phyloP scores from a whole-genome alignment of 1,140 invertebrate species.

The Thaumetopoea pityocampa region DNA sequence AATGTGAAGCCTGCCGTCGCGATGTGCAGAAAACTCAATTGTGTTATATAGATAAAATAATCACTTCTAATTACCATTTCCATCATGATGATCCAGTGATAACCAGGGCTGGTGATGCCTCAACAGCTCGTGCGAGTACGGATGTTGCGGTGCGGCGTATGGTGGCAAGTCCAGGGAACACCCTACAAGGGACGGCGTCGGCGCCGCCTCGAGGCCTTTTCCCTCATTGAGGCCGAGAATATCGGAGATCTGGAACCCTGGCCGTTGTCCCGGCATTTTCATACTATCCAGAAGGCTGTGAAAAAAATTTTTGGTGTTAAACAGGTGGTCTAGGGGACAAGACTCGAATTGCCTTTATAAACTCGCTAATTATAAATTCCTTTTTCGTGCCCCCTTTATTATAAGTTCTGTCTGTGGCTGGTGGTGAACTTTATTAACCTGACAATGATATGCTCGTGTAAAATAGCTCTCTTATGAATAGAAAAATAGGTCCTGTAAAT shows the following conservation, averaged over 20 bases:
- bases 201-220: constrained; percentile 44
- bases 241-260: constrained; percentile 86
- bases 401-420: no score
- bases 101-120: constrained; percentile 69
- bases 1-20: no score
- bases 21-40: no score
- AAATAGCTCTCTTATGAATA: no score
- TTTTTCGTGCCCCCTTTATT: no score
- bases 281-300: constrained; percentile 80
- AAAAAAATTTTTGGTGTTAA: constrained; percentile 25
- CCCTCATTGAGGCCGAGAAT: constrained; percentile 80
- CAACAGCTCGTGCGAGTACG: constrained; percentile 54
- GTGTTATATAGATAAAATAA: not conserved
- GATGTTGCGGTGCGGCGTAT: constrained; percentile 49
- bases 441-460: no score
- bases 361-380: no score
- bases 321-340: constrained; percentile 5
- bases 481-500: no score
- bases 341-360: no score
- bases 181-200: constrained; percentile 27
- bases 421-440: no score
- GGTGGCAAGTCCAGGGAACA: constrained; percentile 47
- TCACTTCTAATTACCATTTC: constrained; percentile 9
- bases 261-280: constrained; percentile 80
- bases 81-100: constrained; percentile 56